Evolutionary conservation across 2,113 vertebrate species (phyloP).

Genomic region (Marmota flaviventris): DNA sequence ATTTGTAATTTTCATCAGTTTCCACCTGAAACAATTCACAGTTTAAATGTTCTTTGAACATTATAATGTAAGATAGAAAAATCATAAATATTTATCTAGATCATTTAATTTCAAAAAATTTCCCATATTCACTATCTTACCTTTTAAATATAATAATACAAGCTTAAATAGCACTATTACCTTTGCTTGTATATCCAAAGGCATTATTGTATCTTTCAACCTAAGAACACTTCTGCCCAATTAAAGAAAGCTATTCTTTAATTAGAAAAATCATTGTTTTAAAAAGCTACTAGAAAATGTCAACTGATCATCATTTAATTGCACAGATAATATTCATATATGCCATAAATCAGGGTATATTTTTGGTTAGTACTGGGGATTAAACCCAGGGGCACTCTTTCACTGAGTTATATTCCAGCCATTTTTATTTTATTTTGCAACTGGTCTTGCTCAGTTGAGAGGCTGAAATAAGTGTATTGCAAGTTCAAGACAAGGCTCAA

Average conservation of each 20-base stretch:
- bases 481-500: too few species aligned
- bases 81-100: not conserved
- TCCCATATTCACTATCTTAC: not conserved
- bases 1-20: not conserved
- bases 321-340: not conserved
- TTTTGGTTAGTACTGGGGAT: too few species aligned
- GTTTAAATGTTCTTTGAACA: not conserved
- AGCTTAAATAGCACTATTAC: not conserved
- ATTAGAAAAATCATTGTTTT: constrained; percentile 15
- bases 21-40: not conserved
- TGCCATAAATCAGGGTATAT: not conserved
- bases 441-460: too few species aligned
- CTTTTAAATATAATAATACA: not conserved
- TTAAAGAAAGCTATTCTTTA: not conserved
- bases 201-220: not conserved
- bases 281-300: not conserved
- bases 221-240: not conserved
- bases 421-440: too few species aligned
- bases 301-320: not conserved
- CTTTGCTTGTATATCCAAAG: not conserved
- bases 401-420: not conserved
- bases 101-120: not conserved
- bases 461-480: too few species aligned
- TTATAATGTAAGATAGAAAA: not conserved
- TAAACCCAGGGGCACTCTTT: too few species aligned